Conservation (phyloP, 92 coral and sea anemone species). For the Isaurus tuberculatus region DNA sequence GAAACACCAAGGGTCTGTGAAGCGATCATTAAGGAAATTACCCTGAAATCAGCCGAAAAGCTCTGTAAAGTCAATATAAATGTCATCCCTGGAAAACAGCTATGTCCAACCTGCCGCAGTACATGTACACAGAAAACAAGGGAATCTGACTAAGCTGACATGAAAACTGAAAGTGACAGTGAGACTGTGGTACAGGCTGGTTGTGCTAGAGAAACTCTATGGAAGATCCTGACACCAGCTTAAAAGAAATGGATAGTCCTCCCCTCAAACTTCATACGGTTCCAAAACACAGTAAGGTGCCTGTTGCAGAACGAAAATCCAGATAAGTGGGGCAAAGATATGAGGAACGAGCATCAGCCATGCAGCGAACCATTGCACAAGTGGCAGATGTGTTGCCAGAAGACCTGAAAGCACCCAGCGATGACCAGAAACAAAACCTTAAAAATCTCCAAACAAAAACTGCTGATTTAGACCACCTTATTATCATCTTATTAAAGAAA, state of each 20-base stretch:
- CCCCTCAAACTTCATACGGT: not conserved
- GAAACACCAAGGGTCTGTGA: slow-evolving; percentile 7
- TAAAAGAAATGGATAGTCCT: slow-evolving; percentile 24
- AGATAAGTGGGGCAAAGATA: slow-evolving; percentile 23
- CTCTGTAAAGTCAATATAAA: slow-evolving; percentile 32
- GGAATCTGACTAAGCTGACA: slow-evolving; percentile 41
- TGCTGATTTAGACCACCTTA: slow-evolving; percentile 38
- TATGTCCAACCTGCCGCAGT: slow-evolving; percentile 26
- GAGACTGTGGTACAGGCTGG: not conserved
- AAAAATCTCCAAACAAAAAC: slow-evolving; percentile 30
- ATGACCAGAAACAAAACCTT: slow-evolving; percentile 26
- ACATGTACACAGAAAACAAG: slow-evolving; percentile 14
- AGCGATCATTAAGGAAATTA: slow-evolving; percentile 7
- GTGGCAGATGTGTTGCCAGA: slow-evolving; percentile 20
- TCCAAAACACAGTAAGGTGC: slow-evolving; percentile 7
- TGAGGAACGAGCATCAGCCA: slow-evolving; percentile 19
- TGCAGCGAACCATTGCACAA: slow-evolving; percentile 34
- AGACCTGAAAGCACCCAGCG: slow-evolving; percentile 11
- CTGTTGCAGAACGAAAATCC: slow-evolving; percentile 12
- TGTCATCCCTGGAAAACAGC: slow-evolving; percentile 38
- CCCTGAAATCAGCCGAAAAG: slow-evolving; percentile 34
- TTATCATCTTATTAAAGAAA: slow-evolving; percentile 28
- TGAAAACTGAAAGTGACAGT: slow-evolving; percentile 21
- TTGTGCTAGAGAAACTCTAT: slow-evolving; percentile 39
- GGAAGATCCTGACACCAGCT: slow-evolving; percentile 32